A percentile compares a stretch with the other conserved stretches of the same genome.
phyloP scores from a whole-genome alignment of 2,888 invertebrate genomes.

The Acutogordius australiensis region DNA sequence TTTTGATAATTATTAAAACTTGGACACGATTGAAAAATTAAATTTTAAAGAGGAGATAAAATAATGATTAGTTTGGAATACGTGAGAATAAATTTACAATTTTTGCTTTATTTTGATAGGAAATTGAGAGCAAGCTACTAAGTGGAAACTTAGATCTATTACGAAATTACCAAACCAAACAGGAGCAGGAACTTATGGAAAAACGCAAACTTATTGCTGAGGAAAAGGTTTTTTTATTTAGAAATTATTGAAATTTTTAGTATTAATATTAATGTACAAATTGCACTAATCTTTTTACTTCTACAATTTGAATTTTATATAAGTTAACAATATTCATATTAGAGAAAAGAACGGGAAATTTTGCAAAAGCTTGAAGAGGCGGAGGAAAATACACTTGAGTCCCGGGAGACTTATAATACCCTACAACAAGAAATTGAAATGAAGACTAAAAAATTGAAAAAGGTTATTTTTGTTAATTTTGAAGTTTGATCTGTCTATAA shows the following conservation, averaged over 20 bases:
- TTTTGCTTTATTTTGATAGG: slow-evolving; percentile 22
- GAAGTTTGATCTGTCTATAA: too few species aligned
- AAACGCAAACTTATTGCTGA: slow-evolving; percentile 58
- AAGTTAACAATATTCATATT: slow-evolving; percentile 12
- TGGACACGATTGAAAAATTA: too few species aligned
- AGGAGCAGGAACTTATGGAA: slow-evolving; percentile 57
- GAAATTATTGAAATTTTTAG: neutral
- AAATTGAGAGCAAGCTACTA: slow-evolving; percentile 69
- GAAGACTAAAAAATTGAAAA: slow-evolving; percentile 67
- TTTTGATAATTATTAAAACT: slow-evolving; percentile 13
- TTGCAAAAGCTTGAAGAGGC: slow-evolving; percentile 66
- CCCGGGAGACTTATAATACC: slow-evolving; percentile 60
- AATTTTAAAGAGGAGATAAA: too few species aligned
- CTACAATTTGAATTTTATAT: neutral
- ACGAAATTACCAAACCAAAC: slow-evolving; percentile 60
- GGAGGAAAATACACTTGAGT: slow-evolving; percentile 62
- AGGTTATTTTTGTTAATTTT: too few species aligned
- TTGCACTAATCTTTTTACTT: neutral
- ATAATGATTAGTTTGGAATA: too few species aligned
- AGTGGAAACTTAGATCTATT: slow-evolving; percentile 72
- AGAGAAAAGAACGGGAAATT: slow-evolving; percentile 47
- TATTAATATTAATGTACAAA: neutral
- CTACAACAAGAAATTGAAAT: slow-evolving; percentile 85
- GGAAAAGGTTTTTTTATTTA: slow-evolving; percentile 35
- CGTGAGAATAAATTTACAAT: too few species aligned